Evolutionary conservation across 2,113 vertebrate species (phyloP).

Genomic region (Drymodes brunneopygia): DNA sequence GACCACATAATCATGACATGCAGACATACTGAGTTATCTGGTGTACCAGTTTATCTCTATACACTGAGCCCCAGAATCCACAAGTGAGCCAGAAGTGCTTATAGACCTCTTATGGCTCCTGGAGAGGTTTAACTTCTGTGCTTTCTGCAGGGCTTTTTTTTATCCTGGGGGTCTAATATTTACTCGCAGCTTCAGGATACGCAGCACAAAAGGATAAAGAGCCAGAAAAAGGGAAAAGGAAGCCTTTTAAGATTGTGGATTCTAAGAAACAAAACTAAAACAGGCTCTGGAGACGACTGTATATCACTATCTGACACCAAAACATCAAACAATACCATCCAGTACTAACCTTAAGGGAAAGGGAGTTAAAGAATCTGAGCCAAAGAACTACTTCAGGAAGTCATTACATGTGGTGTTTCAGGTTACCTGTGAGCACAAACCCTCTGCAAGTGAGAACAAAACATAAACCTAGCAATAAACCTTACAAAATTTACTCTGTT

Average conservation of each 20-base stretch:
- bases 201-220: background rate
- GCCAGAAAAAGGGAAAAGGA: background rate
- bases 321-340: background rate
- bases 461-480: background rate
- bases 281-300: background rate
- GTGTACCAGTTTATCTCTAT: background rate
- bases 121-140: background rate
- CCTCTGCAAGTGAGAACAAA: background rate
- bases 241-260: background rate
- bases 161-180: background rate
- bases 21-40: background rate
- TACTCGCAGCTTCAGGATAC: background rate
- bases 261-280: background rate
- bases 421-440: background rate
- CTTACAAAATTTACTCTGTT: background rate
- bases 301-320: background rate
- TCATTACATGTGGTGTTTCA: background rate
- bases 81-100: background rate
- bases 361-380: background rate
- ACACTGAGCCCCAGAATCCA: background rate
- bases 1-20: background rate
- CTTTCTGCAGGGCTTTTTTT: background rate
- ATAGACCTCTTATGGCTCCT: background rate
- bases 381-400: background rate
- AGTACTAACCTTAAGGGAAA: background rate